Evolutionary conservation across 2,113 vertebrate genomes (phyloP), one percentile per base, ranked within the genome.

Genomic region (Pseudonaja textilis): DNA sequence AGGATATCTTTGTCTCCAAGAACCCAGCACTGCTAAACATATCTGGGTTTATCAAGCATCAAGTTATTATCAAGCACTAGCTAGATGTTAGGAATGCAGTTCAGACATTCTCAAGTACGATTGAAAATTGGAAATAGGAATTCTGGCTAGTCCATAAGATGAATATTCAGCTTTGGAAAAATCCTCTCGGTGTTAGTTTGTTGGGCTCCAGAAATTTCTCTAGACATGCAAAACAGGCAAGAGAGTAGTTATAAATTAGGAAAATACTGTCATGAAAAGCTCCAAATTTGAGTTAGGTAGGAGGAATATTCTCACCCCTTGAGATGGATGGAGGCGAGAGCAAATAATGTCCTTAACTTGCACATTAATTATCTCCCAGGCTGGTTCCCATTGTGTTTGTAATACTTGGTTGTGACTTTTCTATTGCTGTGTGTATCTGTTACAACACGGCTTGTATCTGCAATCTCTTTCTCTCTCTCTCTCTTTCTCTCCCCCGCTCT

Each of bases 101-200:
- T 52, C 93, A 29, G 89, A 22, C 25, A 45, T 55, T 91, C 52
- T 39, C 50, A 1, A 7, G 6, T 23, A 23, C 26, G 91, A 81
- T 4, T 90, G 90, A 47, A 92, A 26, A 16, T 74, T 88, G 20
- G 93, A 88, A n/a, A 95, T 91, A 6, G 90, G 92, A 10, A 97
- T 94, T 16, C 94, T 93, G 89, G 97, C 96, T 25, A n/a, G 25
- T 85, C 96, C 95, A 64, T 95, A 96, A 54, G 96, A 94, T 5
- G 96, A 96, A 1, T 20, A 91, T 3, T 64, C 81, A 52, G 29
- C 1, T 25, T 52, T 25, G 25, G 74, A 59, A 42, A 25, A 52
- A 26, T 26, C 7, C n/a, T 59, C 3, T 34, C 22, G 18, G 55
- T 91, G 8, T 5, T 74, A 14, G 25, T n/a, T 16, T 5, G 45